Evolutionary conservation across 2,888 invertebrate species (phyloP).

Genomic region (Tipula vernalis): DNA sequence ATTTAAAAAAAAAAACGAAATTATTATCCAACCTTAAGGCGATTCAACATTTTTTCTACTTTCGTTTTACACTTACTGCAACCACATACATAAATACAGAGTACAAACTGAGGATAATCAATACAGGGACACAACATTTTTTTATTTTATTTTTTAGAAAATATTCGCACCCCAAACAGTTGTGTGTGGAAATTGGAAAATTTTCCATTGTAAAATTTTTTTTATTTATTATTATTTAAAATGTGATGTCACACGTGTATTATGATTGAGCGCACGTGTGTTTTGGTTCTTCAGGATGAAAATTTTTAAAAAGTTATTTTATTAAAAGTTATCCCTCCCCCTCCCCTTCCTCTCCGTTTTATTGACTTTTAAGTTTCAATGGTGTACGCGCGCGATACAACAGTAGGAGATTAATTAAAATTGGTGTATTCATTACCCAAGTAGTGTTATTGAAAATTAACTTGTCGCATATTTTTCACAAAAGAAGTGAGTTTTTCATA

Average conservation of each 20-base stretch:
- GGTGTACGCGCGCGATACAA: neutral
- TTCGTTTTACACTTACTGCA: neutral
- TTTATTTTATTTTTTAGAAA: neutral
- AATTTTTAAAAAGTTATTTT: neutral
- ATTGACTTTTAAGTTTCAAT: neutral
- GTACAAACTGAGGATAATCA: neutral
- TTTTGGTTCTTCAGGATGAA: neutral
- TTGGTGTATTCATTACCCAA: neutral
- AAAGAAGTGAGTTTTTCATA: neutral
- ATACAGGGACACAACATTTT: neutral
- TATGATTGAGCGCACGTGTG: slow-evolving; percentile 7
- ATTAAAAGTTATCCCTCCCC: neutral
- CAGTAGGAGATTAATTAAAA: neutral
- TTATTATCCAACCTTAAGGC: neutral
- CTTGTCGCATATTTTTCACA: neutral
- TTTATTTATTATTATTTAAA: neutral
- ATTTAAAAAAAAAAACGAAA: neutral
- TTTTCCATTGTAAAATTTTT: neutral
- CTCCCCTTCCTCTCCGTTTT: neutral
- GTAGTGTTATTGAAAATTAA: neutral
- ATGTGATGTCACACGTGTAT: neutral
- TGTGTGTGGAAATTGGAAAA: neutral
- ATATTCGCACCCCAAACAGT: neutral
- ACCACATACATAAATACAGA: neutral
- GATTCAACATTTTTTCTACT: neutral